Evolutionary conservation across 1,140 invertebrate genomes (phyloP), one percentile per base, ranked within the genome.

Genomic region (Epicauta chinensis): DNA sequence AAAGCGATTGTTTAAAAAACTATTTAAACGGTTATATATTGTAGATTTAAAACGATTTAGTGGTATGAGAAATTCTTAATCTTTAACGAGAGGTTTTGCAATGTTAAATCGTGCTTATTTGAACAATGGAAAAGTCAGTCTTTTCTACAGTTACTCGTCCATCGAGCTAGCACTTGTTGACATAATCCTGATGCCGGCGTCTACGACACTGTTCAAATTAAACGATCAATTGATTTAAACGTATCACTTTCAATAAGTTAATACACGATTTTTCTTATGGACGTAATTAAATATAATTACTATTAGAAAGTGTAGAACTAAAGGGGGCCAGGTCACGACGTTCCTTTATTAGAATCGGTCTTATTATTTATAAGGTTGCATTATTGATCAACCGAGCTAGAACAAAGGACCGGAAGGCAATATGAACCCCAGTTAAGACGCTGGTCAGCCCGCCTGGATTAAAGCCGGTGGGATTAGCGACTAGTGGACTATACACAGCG

Each of bases 291-390:
- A 36, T 13, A 36, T 12, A 15, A 12, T 15, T 12, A 13, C 1
- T 12, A 4, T 36, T 12, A 36, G 2, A 36, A 36, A 36, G 32
- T 34, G 32, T 34, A 11, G 7, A 14, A 1, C 4, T 16, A 34
- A 34, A 12, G 43, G 6, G 16, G 15, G 16, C 34, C 17, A 40
- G 37, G 12, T 31, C 37, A 31, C 13, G 37, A 46, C 23, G 44
- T 53, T 29, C 43, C 35, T 14, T 66, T 67, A 69, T 64, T 63
- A 66, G 58, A 59, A 58, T 60, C 43, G 59, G 62, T 59, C 57
- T 62, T 64, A 69, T 68, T 69, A 69, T 68, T 69, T 68, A 70
- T 70, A 68, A 68, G 65, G 68, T 66, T 70, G 68, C 66, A 70
- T 66, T 70, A 70, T 70, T 68, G 68, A 70, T 70, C 65, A 68